Base-by-base conservation (phyloP, 2,888 invertebrate genomes). In the Cephus sareptanus region DNA sequence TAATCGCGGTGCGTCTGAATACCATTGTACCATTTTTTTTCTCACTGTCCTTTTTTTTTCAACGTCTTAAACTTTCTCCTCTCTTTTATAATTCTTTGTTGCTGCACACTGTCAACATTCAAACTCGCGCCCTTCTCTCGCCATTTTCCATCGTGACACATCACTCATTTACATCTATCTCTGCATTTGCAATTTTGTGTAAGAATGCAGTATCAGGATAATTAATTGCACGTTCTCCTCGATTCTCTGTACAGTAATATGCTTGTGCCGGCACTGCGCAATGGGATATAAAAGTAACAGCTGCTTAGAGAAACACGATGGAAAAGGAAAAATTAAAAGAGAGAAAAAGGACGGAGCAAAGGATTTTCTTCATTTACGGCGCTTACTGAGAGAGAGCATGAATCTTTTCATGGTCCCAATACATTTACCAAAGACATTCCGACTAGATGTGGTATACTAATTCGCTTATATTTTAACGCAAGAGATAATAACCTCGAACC, bases 391-490 rank as follows among this genome's bases (percentile, higher is more conserved):
- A 82, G 83, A 83, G 87, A 86, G 82, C 88, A 87, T 87, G 88
- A 85, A 31, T 40, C 81, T 78, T 83, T 87, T 87, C 88, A 89
- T 90, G 90, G 90, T 89, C 89, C 89, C 89, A 81, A 33, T 86
- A 82, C 82, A 86, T 81, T 84, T 79, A 83, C 84, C 83, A 83
- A 86, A 84, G 85, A 85, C 88, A 81, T 83, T 86, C 83, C 85
- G 88, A 90, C 90, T 89, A 87, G 87, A 89, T 84, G 82, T 79
- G 80, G 78, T 81, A 83, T 83, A 84, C 81, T 83, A 76, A 80
- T 80, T 79, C 81, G 35, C 37, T 35, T 34, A 37, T 12, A 71
- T 33, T 35, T 15, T 34, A 13, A 74, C 74, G 71, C 71, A 31
- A 71, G 71, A 31, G 31, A 71, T 23, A 70, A 31, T 30, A 71